Base-by-base conservation (phyloP, 2,113 vertebrate genomes). In the Mystacornis crossleyi region DNA sequence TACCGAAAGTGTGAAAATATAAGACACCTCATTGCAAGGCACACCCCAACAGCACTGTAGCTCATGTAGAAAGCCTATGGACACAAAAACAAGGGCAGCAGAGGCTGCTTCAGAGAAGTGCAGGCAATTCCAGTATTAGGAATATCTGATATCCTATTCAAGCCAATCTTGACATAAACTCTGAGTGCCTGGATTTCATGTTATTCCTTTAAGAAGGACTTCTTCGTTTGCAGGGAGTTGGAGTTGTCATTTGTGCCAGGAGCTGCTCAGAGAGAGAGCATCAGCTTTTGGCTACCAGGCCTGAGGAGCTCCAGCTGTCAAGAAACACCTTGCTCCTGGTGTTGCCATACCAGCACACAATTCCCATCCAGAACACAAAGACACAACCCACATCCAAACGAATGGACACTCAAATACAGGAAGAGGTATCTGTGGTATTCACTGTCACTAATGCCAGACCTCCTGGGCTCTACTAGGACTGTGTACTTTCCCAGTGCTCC, bases 191-290 rank as follows among this genome's bases (percentile, higher is more conserved):
- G 71, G 62, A 70, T 81, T 95, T 94, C 38, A 38, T 78, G 60
- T 48, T 50, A 29, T 78, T 58, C 69, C 78, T 95, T 31, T 93
- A 96, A 93, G 75, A 93, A 92, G 82, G 45, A 54, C 72, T 96
- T 95, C 73, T 97, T 96, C 53, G 69, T 94, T 96, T 97, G 19
- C 93, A 99, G 99, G 99, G 93, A 99, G 99, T 97, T 99, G 99
- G 99, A 99, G 99, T 96, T 99, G 99, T 97, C 99, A 99, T 92
- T 98, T 99, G 97, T 99, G 99, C 98, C 98, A 99, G 97, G 98
- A 99, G 96, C 98, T 99, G 90, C 98, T 99, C 97, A 99, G 99
- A 98, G 99, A 99, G 97, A 99, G 99, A 96, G 99, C 99, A 66
- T 99, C 99, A n/a, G 98, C 98, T 91, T 99, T 98, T 73, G 97